Base-by-base conservation (phyloP, 2,113 vertebrate species). In the Regulus satrapa region DNA sequence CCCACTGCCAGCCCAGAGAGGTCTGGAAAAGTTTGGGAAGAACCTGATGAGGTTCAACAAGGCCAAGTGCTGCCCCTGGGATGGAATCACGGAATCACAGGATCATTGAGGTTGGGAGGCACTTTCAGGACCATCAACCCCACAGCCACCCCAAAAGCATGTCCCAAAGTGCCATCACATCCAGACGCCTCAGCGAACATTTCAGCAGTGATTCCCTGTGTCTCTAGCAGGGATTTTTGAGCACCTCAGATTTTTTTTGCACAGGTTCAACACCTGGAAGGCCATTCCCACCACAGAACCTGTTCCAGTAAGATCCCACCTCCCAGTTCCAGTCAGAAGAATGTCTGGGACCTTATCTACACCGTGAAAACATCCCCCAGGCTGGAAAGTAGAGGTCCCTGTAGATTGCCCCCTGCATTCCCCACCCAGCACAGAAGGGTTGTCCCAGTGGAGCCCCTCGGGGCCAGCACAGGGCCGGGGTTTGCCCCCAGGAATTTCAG, bases 341-440 rank as follows among this genome's bases (percentile, higher is more conserved):
- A 93, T 85, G 75, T 62, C 78, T 96, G 71, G 36, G 71, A 19
- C 59, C 46, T 93, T 92, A 92, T 80, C 88, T 73, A 1, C 6
- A n/a, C 34, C 3, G 3, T 18, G 58, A 48, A 34, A 79, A 55
- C 75, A 29, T 6, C 24, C 76, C 52, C 11, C 34, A 45, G 45
- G 54, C 58, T 86, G 59, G 87, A 48, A 85, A 82, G 56, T 48
- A 82, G 69, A 89, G 74, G 40, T 72, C 62, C 45, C 54, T 68
- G 48, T 43, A 17, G 28, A 31, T 36, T 81, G 68, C 38, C 64
- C 56, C 66, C 56, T 14, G 40, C 90, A 64, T 68, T 91, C 52
- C n/a, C 18, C 48, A 87, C 17, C 46, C 63, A 48, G 45, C 45
- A 21, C 51, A 31, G 43, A 45, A n/a, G 55, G 48, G 28, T 6